phyloP scores from a whole-genome alignment of 2,888 invertebrate species.

The Sarcophaga carnaria region DNA sequence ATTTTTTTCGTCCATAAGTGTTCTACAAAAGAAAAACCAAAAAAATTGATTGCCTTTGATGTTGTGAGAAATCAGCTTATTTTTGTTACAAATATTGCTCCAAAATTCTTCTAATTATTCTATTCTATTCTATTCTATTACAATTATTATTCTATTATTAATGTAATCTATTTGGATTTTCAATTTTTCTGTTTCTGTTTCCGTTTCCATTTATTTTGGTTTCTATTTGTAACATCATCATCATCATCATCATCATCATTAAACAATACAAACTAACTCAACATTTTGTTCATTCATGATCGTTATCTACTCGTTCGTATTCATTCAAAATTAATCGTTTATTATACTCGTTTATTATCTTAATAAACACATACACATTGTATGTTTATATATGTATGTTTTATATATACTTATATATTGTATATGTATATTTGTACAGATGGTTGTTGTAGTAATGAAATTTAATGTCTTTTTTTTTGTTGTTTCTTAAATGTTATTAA shows the following conservation, averaged over 20 bases:
- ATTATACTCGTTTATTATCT: background rate
- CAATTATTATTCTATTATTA: constrained; percentile 24
- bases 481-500: background rate
- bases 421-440: constrained; percentile 41
- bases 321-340: no score
- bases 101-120: constrained; percentile 40
- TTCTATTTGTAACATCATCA: no score
- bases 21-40: constrained; percentile 30
- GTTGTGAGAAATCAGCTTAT: constrained; percentile 69
- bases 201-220: background rate
- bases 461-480: background rate
- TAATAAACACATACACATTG: background rate
- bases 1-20: constrained; percentile 61
- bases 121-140: no score
- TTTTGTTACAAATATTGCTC: constrained; percentile 64
- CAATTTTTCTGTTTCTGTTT: constrained; percentile 28
- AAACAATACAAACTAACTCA: constrained; percentile 27
- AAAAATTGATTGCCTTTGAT: constrained; percentile 71
- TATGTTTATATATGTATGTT: no score
- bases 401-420: background rate
- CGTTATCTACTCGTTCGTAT: background rate
- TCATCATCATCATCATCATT: no score
- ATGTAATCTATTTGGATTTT: constrained; percentile 52
- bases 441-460: constrained; percentile 48
- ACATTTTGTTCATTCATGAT: background rate